A percentile compares a stretch with the other conserved stretches of the same genome.
Evolutionary conservation across 2,797 vertebrate species (phyloP).

Genomic region (Luscinia megarhynchos): DNA sequence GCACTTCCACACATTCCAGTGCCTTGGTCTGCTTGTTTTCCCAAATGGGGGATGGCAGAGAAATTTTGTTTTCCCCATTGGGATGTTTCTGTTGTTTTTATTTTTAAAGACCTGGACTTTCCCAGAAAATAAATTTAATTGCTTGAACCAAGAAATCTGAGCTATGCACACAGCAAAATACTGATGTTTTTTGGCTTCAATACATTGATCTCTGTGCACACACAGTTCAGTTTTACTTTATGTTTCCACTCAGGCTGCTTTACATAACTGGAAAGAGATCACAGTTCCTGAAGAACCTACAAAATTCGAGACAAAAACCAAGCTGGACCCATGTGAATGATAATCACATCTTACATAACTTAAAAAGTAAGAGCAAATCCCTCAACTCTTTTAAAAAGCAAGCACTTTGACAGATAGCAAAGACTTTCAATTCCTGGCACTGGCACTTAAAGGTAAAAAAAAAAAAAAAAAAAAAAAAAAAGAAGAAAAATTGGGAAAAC

Average conservation of each 20-base stretch:
- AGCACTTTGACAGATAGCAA: neutral
- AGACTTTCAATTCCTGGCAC: neutral
- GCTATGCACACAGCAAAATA: neutral
- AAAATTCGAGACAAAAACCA: neutral
- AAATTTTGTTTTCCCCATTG: neutral
- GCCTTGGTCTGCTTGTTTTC: neutral
- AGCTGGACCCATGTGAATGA: fast-evolving
- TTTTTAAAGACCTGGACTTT: fast-evolving
- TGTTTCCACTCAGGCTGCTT: neutral
- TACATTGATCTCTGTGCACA: neutral
- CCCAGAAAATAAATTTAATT: neutral
- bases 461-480: neutral
- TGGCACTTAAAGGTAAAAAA: neutral
- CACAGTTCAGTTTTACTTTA: neutral
- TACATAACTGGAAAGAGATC: neutral
- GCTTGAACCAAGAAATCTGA: neutral
- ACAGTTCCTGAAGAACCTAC: neutral
- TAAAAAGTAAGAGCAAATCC: neutral
- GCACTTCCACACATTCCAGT: neutral
- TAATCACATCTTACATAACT: neutral
- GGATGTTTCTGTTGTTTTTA: neutral
- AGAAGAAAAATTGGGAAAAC: neutral
- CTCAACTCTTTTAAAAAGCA: fast-evolving
- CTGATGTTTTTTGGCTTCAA: fast-evolving
- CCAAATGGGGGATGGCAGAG: neutral